Conservation (phyloP, 2,797 vertebrate species). For the Gymnocypris eckloni region DNA sequence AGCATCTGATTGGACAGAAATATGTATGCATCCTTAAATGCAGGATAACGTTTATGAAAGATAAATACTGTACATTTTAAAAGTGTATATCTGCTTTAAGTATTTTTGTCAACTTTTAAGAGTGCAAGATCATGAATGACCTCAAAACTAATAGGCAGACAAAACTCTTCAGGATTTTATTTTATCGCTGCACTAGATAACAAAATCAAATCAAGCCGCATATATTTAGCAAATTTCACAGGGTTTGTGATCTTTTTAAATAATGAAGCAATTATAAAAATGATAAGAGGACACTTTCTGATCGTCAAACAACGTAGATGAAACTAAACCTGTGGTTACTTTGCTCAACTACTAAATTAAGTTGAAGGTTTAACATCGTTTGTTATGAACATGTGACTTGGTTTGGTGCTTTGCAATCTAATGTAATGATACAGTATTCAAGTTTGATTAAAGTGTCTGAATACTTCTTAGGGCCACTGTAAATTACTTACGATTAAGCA, state of each 20-base stretch:
- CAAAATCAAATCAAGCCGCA: neutral
- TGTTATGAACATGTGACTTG: neutral
- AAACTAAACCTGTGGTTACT: neutral
- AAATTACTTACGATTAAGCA: neutral
- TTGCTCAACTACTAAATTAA: neutral
- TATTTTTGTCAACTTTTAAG: neutral
- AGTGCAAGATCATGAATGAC: neutral
- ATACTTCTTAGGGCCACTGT: neutral
- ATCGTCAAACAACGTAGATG: neutral
- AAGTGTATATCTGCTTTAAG: slow-evolving; percentile 23
- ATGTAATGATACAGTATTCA: neutral
- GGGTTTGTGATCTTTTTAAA: neutral
- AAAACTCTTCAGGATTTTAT: neutral
- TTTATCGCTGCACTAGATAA: neutral
- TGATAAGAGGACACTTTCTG: neutral
- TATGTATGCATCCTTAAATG: neutral
- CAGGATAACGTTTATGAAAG: slow-evolving; percentile 9
- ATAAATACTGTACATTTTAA: slow-evolving; percentile 20
- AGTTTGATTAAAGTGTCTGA: neutral
- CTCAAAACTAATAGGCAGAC: neutral
- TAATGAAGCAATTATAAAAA: neutral
- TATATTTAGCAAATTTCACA: neutral
- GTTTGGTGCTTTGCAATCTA: neutral
- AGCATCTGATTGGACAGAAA: neutral
- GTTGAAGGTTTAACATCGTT: neutral